phyloP scores from a whole-genome alignment of 2,113 vertebrate species.

The Dendrocopos noguchii region DNA sequence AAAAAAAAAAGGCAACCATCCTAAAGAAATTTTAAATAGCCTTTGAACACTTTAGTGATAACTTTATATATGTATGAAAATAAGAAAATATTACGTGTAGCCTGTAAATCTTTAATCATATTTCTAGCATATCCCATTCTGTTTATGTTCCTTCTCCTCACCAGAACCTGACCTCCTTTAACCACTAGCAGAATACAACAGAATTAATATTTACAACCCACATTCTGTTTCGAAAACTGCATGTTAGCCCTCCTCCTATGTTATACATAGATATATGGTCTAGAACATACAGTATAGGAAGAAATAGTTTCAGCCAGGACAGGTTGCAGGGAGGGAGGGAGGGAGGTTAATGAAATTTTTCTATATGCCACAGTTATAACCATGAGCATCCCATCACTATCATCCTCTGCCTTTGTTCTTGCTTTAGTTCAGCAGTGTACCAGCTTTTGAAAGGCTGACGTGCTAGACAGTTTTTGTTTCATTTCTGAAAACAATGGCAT shows the following conservation, averaged over 20 bases:
- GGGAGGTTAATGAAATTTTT: background rate
- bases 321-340: background rate
- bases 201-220: background rate
- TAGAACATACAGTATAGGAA: background rate
- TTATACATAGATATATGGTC: accelerated
- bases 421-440: background rate
- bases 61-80: too few species aligned
- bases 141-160: background rate
- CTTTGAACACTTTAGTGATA: background rate
- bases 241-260: background rate
- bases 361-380: background rate
- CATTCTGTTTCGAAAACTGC: background rate
- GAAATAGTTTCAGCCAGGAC: background rate
- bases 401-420: background rate
- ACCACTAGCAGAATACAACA: background rate
- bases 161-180: background rate
- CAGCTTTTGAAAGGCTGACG: background rate
- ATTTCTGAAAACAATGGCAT: background rate
- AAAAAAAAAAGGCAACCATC: background rate
- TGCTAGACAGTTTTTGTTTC: background rate
- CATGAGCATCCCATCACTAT: background rate
- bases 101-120: background rate
- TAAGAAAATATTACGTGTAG: background rate
- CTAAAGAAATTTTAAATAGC: background rate
- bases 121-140: background rate